Evolutionary conservation across 2,113 vertebrate species (phyloP).

Genomic region (Leptobrachium leishanense): DNA sequence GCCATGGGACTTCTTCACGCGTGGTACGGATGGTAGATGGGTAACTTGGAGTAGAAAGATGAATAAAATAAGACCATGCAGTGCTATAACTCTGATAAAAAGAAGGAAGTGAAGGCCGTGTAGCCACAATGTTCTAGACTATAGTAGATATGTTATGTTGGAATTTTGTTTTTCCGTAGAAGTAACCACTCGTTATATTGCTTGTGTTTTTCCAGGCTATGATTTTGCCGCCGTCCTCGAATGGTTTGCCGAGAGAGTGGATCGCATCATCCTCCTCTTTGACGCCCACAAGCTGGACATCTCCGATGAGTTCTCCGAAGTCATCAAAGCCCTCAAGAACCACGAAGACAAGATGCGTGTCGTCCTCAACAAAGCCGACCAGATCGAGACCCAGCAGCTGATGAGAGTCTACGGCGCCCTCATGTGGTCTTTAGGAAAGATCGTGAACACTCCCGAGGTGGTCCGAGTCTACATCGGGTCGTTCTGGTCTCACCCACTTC

Average conservation of each 20-base stretch:
- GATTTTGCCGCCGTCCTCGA: constrained; percentile 93
- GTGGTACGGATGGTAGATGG: too few relatives aligned
- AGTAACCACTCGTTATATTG: too few relatives aligned
- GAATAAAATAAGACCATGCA: too few relatives aligned
- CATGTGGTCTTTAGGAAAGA: constrained; percentile 98
- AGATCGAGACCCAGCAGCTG: constrained; percentile 97
- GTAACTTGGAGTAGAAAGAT: too few relatives aligned
- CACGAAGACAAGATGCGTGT: constrained; percentile 98
- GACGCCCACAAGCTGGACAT: constrained; percentile 98
- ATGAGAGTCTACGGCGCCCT: constrained; percentile 96
- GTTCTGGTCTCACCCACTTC: constrained; percentile 93
- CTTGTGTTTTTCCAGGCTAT: constrained; percentile 73
- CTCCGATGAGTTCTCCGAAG: constrained; percentile 95
- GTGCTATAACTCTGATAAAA: too few relatives aligned
- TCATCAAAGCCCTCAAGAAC: constrained; percentile 97
- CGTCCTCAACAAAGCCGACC: constrained; percentile 96
- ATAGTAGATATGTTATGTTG: too few relatives aligned
- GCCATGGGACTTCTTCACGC: too few relatives aligned
- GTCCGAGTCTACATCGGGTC: constrained; percentile 98
- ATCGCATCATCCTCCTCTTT: constrained; percentile 94
- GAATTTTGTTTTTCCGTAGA: too few relatives aligned
- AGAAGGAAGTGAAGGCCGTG: too few relatives aligned
- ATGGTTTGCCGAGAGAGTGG: constrained; percentile 95
- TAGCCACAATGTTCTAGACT: too few relatives aligned
- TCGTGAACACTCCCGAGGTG: constrained; percentile 95